These are phyloP conservation scores for Asarcornis scutulata DNA, from an alignment of 2,113 vertebrate genomes.

Conservation along the genomic window DNA sequence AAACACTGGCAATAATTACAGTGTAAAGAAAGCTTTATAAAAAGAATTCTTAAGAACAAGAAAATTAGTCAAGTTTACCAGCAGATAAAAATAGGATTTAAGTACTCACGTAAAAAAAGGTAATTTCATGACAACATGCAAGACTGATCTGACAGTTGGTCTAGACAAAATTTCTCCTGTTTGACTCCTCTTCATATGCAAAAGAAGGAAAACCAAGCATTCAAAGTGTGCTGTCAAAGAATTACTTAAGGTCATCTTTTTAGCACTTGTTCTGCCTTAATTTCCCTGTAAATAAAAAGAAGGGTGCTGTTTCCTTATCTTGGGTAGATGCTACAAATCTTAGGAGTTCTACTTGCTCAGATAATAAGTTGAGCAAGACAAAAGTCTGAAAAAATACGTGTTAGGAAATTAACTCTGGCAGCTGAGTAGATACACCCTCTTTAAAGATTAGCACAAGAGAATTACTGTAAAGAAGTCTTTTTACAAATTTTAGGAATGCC, in stretches of 20 bases:
- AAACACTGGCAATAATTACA: slow-evolving; percentile 43
- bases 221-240: background rate
- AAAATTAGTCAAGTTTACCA: background rate
- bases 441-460: background rate
- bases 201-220: background rate
- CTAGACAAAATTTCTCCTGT: background rate
- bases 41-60: slow-evolving; percentile 8
- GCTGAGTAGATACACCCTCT: background rate
- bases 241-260: background rate
- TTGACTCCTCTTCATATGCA: background rate
- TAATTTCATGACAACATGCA: background rate
- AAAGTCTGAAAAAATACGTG: background rate
- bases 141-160: background rate
- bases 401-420: background rate
- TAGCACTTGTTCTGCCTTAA: background rate
- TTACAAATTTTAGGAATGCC: background rate
- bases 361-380: background rate
- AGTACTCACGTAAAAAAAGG: background rate
- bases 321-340: background rate
- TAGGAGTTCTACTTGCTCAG: background rate
- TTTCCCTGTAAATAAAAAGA: background rate
- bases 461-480: background rate
- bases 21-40: slow-evolving; percentile 24
- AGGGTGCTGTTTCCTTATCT: background rate
- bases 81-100: background rate